These are phyloP conservation scores for Calliphora vicina DNA, from an alignment of 1,140 invertebrate species.

Conservation along the genomic window DNA sequence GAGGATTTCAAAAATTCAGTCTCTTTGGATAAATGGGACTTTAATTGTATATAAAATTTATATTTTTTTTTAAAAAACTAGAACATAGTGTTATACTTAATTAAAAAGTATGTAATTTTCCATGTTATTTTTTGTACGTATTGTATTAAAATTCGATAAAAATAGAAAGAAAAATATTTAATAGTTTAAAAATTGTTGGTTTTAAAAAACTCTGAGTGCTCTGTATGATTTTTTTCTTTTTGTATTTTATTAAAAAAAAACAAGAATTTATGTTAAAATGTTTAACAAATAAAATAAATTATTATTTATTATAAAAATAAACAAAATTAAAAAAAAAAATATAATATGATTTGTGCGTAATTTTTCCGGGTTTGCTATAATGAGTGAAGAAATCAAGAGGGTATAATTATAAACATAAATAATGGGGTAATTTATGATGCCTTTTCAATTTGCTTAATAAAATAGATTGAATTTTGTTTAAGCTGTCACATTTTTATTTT, in stretches of 20 bases:
- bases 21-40: background rate
- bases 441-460: too few relatives aligned
- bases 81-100: too few relatives aligned
- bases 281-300: slow-evolving; percentile 14
- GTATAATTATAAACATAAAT: background rate
- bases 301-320: slow-evolving; percentile 16
- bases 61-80: background rate
- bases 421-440: too few relatives aligned
- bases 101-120: background rate
- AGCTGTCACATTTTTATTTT: too few relatives aligned
- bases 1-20: background rate
- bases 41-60: background rate
- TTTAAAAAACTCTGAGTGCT: background rate
- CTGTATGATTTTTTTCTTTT: background rate
- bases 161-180: too few relatives aligned
- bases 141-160: too few relatives aligned
- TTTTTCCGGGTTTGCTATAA: background rate
- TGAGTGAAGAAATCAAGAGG: background rate
- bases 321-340: background rate
- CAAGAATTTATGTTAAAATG: background rate
- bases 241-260: too few relatives aligned
- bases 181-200: background rate
- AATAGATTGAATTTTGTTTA: too few relatives aligned
- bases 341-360: background rate
- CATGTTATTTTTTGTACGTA: background rate